Evolutionary conservation across 2,797 vertebrate genomes (phyloP).

Genomic region (Tokudaia tokunoshimensis): DNA sequence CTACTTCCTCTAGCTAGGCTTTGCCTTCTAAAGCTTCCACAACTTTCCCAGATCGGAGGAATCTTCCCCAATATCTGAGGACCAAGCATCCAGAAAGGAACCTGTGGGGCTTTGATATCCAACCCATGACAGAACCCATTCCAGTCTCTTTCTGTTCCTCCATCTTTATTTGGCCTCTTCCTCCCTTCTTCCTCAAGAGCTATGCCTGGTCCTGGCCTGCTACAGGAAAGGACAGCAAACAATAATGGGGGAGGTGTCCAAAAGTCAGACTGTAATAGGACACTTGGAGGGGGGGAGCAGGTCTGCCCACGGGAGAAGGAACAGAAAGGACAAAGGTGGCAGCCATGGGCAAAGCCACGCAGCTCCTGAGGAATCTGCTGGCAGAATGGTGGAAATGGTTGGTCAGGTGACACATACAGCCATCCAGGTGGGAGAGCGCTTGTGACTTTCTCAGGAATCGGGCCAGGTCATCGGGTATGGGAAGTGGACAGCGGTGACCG

Average conservation of each 20-base stretch:
- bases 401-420: neutral
- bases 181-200: neutral
- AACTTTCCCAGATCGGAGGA: neutral
- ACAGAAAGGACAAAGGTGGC: neutral
- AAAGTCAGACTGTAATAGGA: neutral
- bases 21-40: neutral
- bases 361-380: neutral
- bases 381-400: rapidly evolving
- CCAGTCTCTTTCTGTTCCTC: neutral
- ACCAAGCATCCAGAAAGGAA: neutral
- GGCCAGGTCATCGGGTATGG: neutral
- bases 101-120: neutral
- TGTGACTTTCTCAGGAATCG: neutral
- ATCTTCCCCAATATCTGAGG: neutral
- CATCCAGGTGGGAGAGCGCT: neutral
- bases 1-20: neutral
- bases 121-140: neutral
- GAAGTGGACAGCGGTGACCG: too few relatives aligned
- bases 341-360: neutral
- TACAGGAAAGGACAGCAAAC: neutral
- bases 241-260: neutral
- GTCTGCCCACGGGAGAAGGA: neutral
- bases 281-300: neutral
- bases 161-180: too few relatives aligned
- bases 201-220: neutral